phyloP scores from a whole-genome alignment of 2,113 vertebrate species.

The Eubucco bourcierii region DNA sequence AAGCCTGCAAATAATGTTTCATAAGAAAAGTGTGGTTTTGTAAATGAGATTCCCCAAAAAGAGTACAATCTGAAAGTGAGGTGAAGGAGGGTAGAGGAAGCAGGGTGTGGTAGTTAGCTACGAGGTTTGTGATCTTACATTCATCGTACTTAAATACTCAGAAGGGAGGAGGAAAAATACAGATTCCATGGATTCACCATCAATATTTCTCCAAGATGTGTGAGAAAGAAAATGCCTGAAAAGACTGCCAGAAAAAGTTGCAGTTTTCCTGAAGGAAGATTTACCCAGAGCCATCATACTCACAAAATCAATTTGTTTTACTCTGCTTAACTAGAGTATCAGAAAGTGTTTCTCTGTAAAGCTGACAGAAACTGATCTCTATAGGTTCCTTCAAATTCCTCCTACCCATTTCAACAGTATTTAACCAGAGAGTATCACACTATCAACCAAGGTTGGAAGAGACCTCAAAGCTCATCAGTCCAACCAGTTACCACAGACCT shows the following conservation, averaged over 20 bases:
- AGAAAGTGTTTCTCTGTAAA: neutral
- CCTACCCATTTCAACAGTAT: neutral
- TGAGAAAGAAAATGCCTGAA: neutral
- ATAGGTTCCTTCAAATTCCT: neutral
- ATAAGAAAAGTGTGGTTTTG: neutral
- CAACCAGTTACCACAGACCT: no score
- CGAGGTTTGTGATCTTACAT: accelerated
- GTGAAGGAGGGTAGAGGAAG: neutral
- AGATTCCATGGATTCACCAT: neutral
- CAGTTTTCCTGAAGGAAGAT: neutral
- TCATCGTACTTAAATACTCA: neutral
- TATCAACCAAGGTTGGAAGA: no score
- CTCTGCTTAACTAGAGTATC: neutral
- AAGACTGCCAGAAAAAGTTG: neutral
- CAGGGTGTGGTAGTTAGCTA: neutral
- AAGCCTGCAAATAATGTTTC: slow-evolving; percentile 5
- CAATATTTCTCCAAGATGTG: neutral
- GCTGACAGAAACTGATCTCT: neutral
- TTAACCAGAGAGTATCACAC: neutral
- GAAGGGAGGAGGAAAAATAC: neutral
- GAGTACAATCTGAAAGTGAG: neutral
- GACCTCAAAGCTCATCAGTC: no score
- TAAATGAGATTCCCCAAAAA: slow-evolving; percentile 4
- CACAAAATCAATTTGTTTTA: neutral
- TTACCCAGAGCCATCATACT: neutral